phyloP scores from a whole-genome alignment of 2,888 invertebrate genomes.

The Thelaira solivaga region DNA sequence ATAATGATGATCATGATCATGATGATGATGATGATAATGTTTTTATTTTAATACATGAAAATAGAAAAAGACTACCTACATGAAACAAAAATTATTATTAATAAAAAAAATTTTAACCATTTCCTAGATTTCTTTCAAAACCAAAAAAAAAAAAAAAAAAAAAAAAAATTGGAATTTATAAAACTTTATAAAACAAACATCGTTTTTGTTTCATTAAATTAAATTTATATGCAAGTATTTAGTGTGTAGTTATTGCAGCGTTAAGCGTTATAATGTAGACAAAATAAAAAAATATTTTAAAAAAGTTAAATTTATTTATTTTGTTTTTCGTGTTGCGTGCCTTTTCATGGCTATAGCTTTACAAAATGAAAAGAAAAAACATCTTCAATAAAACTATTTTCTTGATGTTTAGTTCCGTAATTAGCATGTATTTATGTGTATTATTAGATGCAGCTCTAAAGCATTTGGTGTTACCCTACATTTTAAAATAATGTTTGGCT shows the following conservation, averaged over 20 bases:
- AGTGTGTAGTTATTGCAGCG: conserved; percentile 41
- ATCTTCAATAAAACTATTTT: background rate
- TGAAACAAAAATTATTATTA: conserved; percentile 25
- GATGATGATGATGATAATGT: conserved; percentile 18
- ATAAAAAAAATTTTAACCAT: conserved; percentile 34
- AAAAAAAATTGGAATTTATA: too few species aligned
- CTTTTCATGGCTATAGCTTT: background rate
- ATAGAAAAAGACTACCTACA: conserved; percentile 25
- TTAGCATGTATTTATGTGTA: conserved; percentile 9
- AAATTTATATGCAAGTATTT: background rate
- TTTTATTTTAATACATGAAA: conserved; percentile 40
- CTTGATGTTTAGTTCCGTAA: conserved; percentile 43
- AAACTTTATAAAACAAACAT: too few species aligned
- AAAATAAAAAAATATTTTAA: conserved; percentile 5
- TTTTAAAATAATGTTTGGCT: too few species aligned
- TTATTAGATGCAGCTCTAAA: too few species aligned
- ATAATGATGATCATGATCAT: background rate
- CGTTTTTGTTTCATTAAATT: too few species aligned
- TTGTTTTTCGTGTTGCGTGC: conserved; percentile 39
- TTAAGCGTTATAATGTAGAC: conserved; percentile 37
- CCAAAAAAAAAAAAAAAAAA: too few species aligned
- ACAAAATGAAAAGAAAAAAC: background rate
- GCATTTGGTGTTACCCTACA: too few species aligned
- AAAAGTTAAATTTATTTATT: background rate
- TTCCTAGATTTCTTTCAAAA: conserved; percentile 49